Evolutionary conservation across 2,797 vertebrate species (phyloP), one percentile per base, ranked within the genome.

Genomic region (Lepidocolaptes lacrymiger): DNA sequence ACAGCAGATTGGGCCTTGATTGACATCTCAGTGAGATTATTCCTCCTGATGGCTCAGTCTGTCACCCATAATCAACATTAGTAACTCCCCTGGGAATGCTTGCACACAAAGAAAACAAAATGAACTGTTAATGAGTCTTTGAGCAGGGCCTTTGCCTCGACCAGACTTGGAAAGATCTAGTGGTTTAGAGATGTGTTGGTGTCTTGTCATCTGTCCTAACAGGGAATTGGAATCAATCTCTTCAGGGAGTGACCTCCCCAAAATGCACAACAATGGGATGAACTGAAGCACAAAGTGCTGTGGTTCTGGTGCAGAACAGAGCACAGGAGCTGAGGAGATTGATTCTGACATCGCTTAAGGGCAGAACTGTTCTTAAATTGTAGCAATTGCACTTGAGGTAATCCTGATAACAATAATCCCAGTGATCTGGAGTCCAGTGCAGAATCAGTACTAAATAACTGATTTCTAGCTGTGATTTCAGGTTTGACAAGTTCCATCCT

Each of bases 331-430:
- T 82, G 84, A 85, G 86, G 81, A 87, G 77, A 91, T 88, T 66
- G 87, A 78, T 87, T 91, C 48, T 96, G 94, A 74, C 90, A 43
- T 93, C 67, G 81, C 56, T 87, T 71, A 67, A 62, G 71, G 91
- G 88, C 67, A 90, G 52, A 90, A 59, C 21, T 84, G 83, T 86
- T 88, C 62, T 67, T 86, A 84, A 88, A 88, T 81, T 75, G 63
- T 64, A 79, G 62, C 79, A 79, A 2, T 81, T 91, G 16, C 36
- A 6, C 86, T 59, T 82, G 67, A 63, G 51, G 23, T 78, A 48
- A 85, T 88, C 54, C 68, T 52, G 37, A 21, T 30, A 85, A 62
- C 66, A 75, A 4, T 56, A 85, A 81, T 85, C n/a, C 32, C 0
- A 72, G 17, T 72, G 73, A 77, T 74, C 67, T 73, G 56, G 75